These are phyloP conservation scores for Eufriesea mexicana DNA, from an alignment of 1,140 invertebrate species.

Conservation along the genomic window DNA sequence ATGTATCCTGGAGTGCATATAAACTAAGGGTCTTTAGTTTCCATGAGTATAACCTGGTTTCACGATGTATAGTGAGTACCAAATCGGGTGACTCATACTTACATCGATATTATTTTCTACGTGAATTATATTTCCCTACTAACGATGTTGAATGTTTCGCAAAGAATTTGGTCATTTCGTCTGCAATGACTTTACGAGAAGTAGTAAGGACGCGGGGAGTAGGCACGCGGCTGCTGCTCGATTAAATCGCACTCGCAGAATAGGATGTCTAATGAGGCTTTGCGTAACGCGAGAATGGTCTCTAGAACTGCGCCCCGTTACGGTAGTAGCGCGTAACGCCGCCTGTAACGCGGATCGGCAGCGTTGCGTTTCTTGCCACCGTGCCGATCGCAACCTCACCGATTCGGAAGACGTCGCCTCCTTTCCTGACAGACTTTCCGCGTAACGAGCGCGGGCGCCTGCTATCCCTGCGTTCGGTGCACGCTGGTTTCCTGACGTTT, in stretches of 20 bases:
- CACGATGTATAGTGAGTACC: no score
- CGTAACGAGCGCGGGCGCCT: constrained; percentile 31
- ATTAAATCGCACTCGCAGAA: constrained; percentile 65
- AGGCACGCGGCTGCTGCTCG: constrained; percentile 35
- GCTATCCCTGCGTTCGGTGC: not conserved
- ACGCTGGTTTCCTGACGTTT: not conserved
- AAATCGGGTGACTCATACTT: no score
- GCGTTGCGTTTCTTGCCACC: constrained; percentile 52
- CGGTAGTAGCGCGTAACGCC: constrained; percentile 57
- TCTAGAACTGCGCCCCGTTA: constrained; percentile 53
- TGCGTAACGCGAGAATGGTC: constrained; percentile 68
- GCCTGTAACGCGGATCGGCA: constrained; percentile 12
- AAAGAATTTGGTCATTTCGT: no score
- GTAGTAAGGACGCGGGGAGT: constrained; percentile 59
- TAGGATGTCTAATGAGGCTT: constrained; percentile 69
- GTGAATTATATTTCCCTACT: no score
- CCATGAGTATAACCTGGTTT: no score
- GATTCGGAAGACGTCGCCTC: constrained; percentile 61
- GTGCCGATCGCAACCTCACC: constrained; percentile 39
- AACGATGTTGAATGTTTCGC: no score
- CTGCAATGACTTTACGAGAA: not conserved
- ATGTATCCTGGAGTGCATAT: no score
- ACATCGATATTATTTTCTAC: no score
- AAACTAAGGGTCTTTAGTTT: no score
- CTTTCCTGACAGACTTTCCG: constrained; percentile 42